These are phyloP conservation scores for Rhadinocentrus ornatus DNA, from an alignment of 2,797 vertebrate genomes.

Conservation along the genomic window DNA sequence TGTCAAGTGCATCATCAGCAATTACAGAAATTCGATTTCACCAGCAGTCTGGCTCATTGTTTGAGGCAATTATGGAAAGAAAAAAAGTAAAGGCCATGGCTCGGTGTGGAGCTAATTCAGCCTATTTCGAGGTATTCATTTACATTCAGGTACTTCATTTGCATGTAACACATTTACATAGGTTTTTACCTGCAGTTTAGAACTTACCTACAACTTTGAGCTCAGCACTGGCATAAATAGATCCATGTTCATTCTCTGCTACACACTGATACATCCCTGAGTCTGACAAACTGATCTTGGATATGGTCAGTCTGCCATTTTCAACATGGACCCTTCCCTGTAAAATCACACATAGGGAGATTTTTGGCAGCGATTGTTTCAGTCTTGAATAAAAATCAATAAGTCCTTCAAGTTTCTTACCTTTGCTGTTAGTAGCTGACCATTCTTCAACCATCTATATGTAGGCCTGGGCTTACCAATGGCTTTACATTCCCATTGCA, in stretches of 20 bases:
- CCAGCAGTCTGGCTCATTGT: slow-evolving; percentile 29
- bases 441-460: slow-evolving; percentile 90
- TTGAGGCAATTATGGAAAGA: slow-evolving; percentile 58
- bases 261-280: slow-evolving; percentile 86
- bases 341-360: background rate
- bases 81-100: slow-evolving; percentile 17
- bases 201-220: slow-evolving; percentile 84
- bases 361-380: background rate
- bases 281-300: slow-evolving; percentile 76
- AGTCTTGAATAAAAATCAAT: too few species aligned
- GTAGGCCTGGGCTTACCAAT: slow-evolving; percentile 83
- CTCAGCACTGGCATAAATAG: slow-evolving; percentile 81
- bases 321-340: slow-evolving; percentile 78
- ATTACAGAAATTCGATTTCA: slow-evolving; percentile 45
- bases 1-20: slow-evolving; percentile 59
- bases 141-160: slow-evolving; percentile 20
- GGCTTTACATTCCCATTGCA: slow-evolving; percentile 91
- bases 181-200: slow-evolving; percentile 9
- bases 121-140: slow-evolving; percentile 21
- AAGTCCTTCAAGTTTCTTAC: slow-evolving; percentile 68
- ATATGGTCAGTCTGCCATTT: slow-evolving; percentile 74
- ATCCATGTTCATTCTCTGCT: slow-evolving; percentile 78
- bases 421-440: slow-evolving; percentile 77
- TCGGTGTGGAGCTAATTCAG: slow-evolving; percentile 10
- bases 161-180: background rate